phyloP scores from a whole-genome alignment of 2,888 invertebrate genomes.

The Scotopteryx bipunctaria region DNA sequence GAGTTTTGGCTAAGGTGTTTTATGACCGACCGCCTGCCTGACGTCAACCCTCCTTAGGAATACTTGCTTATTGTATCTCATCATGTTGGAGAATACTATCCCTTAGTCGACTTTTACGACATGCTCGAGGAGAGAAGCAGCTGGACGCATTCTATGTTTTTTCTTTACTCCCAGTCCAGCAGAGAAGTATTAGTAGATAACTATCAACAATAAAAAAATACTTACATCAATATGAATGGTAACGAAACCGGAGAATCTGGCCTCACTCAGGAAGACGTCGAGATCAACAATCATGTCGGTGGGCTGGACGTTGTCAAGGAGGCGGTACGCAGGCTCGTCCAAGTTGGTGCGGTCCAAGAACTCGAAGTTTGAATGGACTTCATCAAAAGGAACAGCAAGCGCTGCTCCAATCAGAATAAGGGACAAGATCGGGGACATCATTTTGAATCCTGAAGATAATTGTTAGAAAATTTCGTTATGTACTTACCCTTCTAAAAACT shows the following conservation, averaged over 20 bases:
- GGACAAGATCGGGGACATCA: slow-evolving; percentile 51
- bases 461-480: not conserved
- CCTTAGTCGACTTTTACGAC: too few relatives aligned
- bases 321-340: slow-evolving; percentile 62
- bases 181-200: too few relatives aligned
- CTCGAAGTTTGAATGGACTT: slow-evolving; percentile 62
- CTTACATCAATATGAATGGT: slow-evolving; percentile 58
- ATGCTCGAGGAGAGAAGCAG: too few relatives aligned
- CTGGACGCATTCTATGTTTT: too few relatives aligned
- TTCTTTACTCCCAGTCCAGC: too few relatives aligned
- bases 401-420: slow-evolving; percentile 54
- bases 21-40: too few relatives aligned
- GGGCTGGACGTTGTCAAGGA: slow-evolving; percentile 61
- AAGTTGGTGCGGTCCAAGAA: slow-evolving; percentile 58
- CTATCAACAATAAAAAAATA: slow-evolving; percentile 38
- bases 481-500: too few relatives aligned
- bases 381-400: slow-evolving; percentile 53
- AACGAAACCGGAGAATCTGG: slow-evolving; percentile 59
- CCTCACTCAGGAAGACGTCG: slow-evolving; percentile 59
- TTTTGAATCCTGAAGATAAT: slow-evolving; percentile 53
- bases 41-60: too few relatives aligned
- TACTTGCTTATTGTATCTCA: too few relatives aligned
- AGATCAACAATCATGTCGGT: slow-evolving; percentile 54
- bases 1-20: too few relatives aligned
- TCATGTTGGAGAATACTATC: too few relatives aligned